Evolutionary conservation across 2,797 vertebrate genomes (phyloP).

Genomic region (Acrocephalus scirpaceus): DNA sequence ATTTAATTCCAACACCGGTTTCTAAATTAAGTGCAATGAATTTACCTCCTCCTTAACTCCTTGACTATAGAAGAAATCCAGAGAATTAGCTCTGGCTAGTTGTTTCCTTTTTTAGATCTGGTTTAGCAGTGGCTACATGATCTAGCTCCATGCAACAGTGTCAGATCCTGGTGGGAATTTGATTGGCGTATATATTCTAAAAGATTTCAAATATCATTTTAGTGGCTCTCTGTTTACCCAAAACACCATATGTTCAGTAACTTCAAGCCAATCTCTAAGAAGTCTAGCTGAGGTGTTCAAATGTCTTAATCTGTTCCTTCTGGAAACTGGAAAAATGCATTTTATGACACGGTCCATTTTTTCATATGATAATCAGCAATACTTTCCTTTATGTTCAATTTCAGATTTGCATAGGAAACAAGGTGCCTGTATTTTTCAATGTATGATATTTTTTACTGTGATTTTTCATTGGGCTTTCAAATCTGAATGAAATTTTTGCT

Average conservation of each 20-base stretch:
- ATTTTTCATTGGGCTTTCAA: constrained; percentile 4
- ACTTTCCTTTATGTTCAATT: background rate
- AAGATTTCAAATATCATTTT: constrained; percentile 43
- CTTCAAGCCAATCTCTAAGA: constrained; percentile 34
- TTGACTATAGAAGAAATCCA: background rate
- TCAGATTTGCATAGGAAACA: background rate
- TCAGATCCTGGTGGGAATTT: constrained; percentile 8
- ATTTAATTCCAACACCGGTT: background rate
- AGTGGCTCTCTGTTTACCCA: constrained; percentile 24
- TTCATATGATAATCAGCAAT: background rate
- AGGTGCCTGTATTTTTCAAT: background rate
- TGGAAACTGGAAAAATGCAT: background rate
- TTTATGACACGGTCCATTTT: background rate
- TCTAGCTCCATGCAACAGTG: background rate
- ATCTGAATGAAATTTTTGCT: background rate
- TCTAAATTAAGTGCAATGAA: constrained; percentile 7
- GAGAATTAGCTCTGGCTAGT: background rate
- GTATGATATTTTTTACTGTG: background rate
- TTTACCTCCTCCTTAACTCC: constrained; percentile 24
- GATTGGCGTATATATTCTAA: background rate
- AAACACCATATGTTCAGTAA: constrained; percentile 5
- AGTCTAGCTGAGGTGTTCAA: constrained; percentile 28
- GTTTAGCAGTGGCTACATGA: background rate
- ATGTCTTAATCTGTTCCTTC: constrained; percentile 27
- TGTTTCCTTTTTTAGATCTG: background rate